Evolutionary conservation across 1,140 invertebrate species (phyloP), one percentile per base, ranked within the genome.

Genomic region (Bilobella aurantiaca): DNA sequence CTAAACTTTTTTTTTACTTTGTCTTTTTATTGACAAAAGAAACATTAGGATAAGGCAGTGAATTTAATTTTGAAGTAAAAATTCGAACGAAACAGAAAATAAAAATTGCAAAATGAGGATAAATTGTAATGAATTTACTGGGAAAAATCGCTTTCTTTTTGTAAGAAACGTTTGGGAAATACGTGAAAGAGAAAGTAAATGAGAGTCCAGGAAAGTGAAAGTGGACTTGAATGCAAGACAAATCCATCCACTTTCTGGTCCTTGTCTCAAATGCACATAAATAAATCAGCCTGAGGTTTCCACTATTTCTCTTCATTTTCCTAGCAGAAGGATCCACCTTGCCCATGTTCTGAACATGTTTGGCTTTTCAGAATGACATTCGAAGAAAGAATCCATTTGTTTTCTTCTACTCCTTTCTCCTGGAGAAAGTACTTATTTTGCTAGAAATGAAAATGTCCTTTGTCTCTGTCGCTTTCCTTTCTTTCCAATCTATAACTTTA

Each of bases 1-100:
- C n/a, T n/a, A n/a, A n/a, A n/a, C 68, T 18, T 70, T 66, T 56
- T 70, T 66, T 56, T 27, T 66, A 3, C 63, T n/a, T n/a, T n/a
- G n/a, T n/a, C n/a, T n/a, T n/a, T n/a, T n/a, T n/a, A n/a, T n/a
- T n/a, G n/a, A n/a, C n/a, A n/a, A n/a, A n/a, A n/a, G n/a, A n/a
- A n/a, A n/a, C n/a, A n/a, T n/a, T n/a, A n/a, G n/a, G n/a, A n/a
- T n/a, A n/a, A n/a, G n/a, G n/a, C n/a, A n/a, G n/a, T n/a, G n/a
- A n/a, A n/a, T n/a, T n/a, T n/a, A n/a, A n/a, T n/a, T n/a, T n/a
- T n/a, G n/a, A n/a, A n/a, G n/a, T n/a, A n/a, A n/a, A n/a, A n/a
- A n/a, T n/a, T n/a, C n/a, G n/a, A n/a, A n/a, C n/a, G n/a, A n/a
- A n/a, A n/a, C n/a, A n/a, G n/a, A n/a, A n/a, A n/a, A n/a, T n/a